Conservation (phyloP, 1,140 invertebrate species). For the Musca vetustissima region DNA sequence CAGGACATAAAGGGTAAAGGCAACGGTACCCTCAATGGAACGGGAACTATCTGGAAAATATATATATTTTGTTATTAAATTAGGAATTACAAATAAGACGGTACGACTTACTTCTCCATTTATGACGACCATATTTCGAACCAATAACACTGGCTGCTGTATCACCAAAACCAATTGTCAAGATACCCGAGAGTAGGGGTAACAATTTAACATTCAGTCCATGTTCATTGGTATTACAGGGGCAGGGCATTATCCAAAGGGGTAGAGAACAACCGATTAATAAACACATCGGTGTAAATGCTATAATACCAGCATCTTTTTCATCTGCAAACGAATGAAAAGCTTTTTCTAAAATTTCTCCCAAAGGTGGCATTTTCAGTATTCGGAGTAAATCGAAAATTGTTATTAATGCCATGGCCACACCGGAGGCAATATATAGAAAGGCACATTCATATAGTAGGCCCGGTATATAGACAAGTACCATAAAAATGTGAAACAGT, state of each 20-base stretch:
- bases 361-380: slow-evolving; percentile 71
- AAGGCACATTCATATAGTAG: slow-evolving; percentile 70
- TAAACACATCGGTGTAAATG: slow-evolving; percentile 85
- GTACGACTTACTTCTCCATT: slow-evolving; percentile 67
- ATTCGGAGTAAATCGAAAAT: slow-evolving; percentile 75
- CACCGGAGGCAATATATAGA: slow-evolving; percentile 74
- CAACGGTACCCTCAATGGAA: slow-evolving; percentile 67
- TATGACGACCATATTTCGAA: slow-evolving; percentile 69
- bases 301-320: slow-evolving; percentile 75
- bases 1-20: slow-evolving; percentile 62
- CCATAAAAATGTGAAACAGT: slow-evolving; percentile 79
- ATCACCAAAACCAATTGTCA: slow-evolving; percentile 85
- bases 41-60: slow-evolving; percentile 62
- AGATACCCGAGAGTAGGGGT: slow-evolving; percentile 73
- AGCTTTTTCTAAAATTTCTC: slow-evolving; percentile 64
- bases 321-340: slow-evolving; percentile 79
- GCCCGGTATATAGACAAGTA: slow-evolving; percentile 78
- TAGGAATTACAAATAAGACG: not conserved
- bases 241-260: slow-evolving; percentile 63
- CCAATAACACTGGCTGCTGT: slow-evolving; percentile 81
- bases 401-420: slow-evolving; percentile 70
- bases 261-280: slow-evolving; percentile 73
- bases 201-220: slow-evolving; percentile 55
- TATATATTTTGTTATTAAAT: not conserved
- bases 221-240: slow-evolving; percentile 44